A percentile compares a stretch with the other conserved stretches of the same genome.
These are phyloP conservation scores for Xestia ashworthii DNA, from an alignment of 2,888 invertebrate genomes.

Conservation along the genomic window DNA sequence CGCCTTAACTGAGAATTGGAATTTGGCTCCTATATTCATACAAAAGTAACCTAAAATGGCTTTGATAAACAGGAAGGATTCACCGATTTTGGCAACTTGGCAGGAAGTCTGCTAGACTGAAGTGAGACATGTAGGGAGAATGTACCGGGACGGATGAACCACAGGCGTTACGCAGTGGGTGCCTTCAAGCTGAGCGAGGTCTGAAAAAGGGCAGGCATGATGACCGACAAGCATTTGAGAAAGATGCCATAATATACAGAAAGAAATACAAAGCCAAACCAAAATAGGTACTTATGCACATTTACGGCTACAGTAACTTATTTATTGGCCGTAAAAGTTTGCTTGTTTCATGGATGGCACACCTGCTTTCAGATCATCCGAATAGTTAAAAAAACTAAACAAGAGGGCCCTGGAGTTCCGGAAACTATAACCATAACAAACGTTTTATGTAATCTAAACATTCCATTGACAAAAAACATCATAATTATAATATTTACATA, in stretches of 20 bases:
- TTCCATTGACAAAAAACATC: slow-evolving; percentile 21
- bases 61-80: not conserved
- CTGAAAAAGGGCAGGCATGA: not conserved
- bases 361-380: not conserved
- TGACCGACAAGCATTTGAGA: not conserved
- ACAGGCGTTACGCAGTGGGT: not conserved
- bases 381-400: not conserved
- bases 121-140: not conserved
- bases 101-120: not conserved
- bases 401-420: not conserved
- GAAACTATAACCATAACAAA: not conserved
- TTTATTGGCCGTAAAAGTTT: not conserved
- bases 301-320: not conserved
- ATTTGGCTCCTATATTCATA: not conserved
- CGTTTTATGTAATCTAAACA: slow-evolving; percentile 15
- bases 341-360: not conserved
- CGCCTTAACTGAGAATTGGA: not conserved
- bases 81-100: not conserved
- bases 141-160: not conserved
- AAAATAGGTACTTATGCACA: not conserved
- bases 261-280: not conserved
- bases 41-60: not conserved
- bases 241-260: not conserved
- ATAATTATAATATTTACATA: not conserved
- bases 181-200: not conserved